phyloP scores from a whole-genome alignment of 2,797 vertebrate genomes.

The Dicrostonyx torquatus region DNA sequence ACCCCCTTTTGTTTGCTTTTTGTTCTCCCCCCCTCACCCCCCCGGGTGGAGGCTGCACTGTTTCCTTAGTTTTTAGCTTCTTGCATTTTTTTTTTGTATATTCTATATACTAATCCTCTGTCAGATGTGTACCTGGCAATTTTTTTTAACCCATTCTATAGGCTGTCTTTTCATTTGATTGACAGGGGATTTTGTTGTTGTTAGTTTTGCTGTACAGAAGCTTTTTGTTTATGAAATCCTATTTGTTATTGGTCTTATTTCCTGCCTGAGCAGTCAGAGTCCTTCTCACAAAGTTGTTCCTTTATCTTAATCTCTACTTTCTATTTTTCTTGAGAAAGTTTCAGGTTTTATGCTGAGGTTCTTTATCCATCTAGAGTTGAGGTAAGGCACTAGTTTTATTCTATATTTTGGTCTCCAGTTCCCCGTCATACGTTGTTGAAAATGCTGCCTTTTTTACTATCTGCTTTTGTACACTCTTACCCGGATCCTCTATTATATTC shows the following conservation, averaged over 20 bases:
- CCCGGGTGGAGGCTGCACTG: background rate
- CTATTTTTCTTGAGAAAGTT: background rate
- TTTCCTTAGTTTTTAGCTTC: background rate
- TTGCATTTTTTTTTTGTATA: background rate
- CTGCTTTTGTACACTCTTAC: background rate
- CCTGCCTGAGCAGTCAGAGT: background rate
- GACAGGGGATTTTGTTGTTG: background rate
- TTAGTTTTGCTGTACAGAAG: background rate
- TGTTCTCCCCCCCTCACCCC: too few species aligned
- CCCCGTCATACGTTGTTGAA: background rate
- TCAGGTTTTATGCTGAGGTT: background rate
- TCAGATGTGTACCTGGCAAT: background rate
- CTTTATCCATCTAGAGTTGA: background rate
- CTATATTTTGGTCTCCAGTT: background rate
- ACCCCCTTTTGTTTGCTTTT: background rate
- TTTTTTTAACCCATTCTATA: background rate
- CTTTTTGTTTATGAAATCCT: background rate
- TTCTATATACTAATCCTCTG: background rate
- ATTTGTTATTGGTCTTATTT: background rate
- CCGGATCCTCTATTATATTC: background rate
- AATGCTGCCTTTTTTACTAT: background rate
- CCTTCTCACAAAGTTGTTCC: background rate
- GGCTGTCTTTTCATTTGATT: background rate
- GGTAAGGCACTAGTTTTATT: background rate
- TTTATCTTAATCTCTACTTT: background rate